phyloP scores from a whole-genome alignment of 2,113 vertebrate species.

The Pluvianellus socialis region DNA sequence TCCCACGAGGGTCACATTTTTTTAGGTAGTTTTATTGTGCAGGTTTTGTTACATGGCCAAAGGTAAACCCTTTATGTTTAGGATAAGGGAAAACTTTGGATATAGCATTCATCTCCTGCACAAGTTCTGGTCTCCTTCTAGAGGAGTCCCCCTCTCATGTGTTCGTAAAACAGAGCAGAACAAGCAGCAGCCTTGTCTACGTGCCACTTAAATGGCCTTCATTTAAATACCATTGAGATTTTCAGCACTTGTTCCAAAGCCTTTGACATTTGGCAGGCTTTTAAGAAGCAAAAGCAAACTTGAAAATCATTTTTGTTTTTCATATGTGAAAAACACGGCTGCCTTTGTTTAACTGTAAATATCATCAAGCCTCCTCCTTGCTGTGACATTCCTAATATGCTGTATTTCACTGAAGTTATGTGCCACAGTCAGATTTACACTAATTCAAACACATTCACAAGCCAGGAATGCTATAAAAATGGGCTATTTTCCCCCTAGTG shows the following conservation, averaged over 20 bases:
- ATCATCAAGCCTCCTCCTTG: not conserved
- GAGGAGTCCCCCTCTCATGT: not conserved
- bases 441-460: not conserved
- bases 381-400: not conserved
- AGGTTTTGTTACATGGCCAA: not conserved
- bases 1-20: not conserved
- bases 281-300: not conserved
- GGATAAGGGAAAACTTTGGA: not conserved
- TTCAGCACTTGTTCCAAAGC: not conserved
- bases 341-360: constrained; percentile 16
- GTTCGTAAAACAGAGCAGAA: not conserved
- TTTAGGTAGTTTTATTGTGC: not conserved
- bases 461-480: not conserved
- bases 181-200: not conserved
- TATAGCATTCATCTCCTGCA: not conserved
- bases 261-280: not conserved
- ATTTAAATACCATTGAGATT: not conserved
- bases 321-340: not conserved
- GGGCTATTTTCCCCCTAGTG: not conserved
- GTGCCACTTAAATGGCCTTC: not conserved
- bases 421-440: not conserved
- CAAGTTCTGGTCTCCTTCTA: not conserved
- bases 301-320: constrained; percentile 2
- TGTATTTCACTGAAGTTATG: not conserved
- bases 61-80: not conserved